phyloP scores from a whole-genome alignment of 2,113 vertebrate species.

The Bos javanicus region DNA sequence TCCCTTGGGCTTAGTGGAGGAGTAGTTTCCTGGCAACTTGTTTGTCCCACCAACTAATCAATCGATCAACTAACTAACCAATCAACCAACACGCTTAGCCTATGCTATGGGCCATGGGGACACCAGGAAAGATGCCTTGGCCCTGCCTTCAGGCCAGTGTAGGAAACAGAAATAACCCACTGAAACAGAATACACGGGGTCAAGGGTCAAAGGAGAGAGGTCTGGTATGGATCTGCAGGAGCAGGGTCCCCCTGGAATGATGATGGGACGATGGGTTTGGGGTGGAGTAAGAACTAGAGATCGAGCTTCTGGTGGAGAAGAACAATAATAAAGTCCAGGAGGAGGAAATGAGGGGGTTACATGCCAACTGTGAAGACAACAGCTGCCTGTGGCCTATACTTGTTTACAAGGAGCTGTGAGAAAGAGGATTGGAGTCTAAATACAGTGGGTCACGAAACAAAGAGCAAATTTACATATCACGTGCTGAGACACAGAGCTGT shows the following conservation, averaged over 20 bases:
- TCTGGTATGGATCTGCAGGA: background rate
- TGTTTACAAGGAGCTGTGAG: background rate
- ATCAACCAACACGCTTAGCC: background rate
- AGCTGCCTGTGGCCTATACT: background rate
- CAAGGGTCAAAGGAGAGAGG: slow-evolving; percentile 15
- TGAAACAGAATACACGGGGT: background rate
- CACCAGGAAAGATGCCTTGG: background rate
- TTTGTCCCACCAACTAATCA: background rate
- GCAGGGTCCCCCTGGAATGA: background rate
- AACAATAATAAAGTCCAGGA: background rate
- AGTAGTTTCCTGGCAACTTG: background rate
- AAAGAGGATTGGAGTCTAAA: background rate
- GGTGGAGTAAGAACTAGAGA: background rate
- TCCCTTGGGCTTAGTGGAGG: background rate
- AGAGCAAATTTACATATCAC: background rate
- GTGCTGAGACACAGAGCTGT: background rate
- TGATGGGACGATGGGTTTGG: background rate
- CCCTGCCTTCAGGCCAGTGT: background rate
- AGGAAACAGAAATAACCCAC: background rate
- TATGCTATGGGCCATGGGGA: background rate
- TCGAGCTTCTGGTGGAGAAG: background rate
- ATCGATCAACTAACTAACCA: background rate
- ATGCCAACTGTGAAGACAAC: background rate
- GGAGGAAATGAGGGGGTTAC: background rate
- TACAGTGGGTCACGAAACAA: background rate